Percentiles rank a stretch among this genome's conserved stretches.
These are phyloP conservation scores for Dione juno DNA, from an alignment of 2,888 invertebrate species.

Conservation along the genomic window DNA sequence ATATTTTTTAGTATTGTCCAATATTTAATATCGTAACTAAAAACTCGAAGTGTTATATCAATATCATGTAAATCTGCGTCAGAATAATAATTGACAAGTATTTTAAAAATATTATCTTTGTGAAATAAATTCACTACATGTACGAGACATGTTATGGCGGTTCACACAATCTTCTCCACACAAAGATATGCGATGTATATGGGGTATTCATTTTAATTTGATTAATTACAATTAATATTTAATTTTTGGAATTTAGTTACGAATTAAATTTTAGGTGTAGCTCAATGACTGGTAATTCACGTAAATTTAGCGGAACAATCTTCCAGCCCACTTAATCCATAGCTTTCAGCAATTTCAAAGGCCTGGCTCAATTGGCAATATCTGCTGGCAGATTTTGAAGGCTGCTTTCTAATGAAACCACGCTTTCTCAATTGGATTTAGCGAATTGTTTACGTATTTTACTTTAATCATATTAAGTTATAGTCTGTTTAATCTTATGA, in stretches of 20 bases:
- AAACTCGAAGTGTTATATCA: neutral
- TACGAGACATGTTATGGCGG: no score
- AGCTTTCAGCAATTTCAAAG: slow-evolving; percentile 30
- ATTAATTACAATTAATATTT: slow-evolving; percentile 1
- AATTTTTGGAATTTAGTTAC: slow-evolving; percentile 14
- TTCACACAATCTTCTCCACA: neutral
- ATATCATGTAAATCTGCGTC: neutral
- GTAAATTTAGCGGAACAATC: slow-evolving; percentile 38
- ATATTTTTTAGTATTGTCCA: neutral
- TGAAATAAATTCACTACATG: neutral
- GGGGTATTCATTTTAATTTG: neutral
- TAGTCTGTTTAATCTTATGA: neutral
- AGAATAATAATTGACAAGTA: neutral
- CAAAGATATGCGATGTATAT: neutral
- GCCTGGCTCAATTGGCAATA: slow-evolving; percentile 32
- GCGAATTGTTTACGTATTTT: slow-evolving; percentile 17
- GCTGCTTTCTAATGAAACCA: slow-evolving; percentile 28
- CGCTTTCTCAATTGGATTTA: slow-evolving; percentile 21
- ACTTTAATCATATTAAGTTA: slow-evolving; percentile 14
- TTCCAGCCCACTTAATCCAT: slow-evolving; percentile 39
- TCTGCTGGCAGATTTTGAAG: slow-evolving; percentile 29
- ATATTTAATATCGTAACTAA: neutral
- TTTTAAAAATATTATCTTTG: neutral
- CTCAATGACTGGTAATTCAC: slow-evolving; percentile 35
- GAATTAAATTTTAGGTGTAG: slow-evolving; percentile 29